Percentiles rank a stretch among this genome's conserved stretches.
Conservation (phyloP, 53 echinoderm and acorn worm species). For the Arbacia lixula region DNA sequence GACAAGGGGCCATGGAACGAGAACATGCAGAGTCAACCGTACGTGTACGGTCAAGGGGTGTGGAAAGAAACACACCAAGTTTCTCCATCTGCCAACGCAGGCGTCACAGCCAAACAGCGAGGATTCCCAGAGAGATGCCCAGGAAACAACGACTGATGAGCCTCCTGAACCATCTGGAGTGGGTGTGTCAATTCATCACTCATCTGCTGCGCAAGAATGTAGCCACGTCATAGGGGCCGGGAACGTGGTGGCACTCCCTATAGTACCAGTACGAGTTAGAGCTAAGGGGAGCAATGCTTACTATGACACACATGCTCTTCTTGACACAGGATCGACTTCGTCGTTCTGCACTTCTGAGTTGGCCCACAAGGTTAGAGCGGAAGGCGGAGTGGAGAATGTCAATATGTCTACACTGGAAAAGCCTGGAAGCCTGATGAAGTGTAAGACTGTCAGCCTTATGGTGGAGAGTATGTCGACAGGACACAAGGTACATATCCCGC, state of each 20-base stretch:
- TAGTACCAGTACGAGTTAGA: conserved; percentile 48
- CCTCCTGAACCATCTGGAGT: no score
- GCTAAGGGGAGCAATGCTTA: conserved; percentile 3
- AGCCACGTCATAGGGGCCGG: not conserved
- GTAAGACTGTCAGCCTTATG: conserved; percentile 45
- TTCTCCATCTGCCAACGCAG: conserved; percentile 48
- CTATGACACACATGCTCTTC: conserved; percentile 45
- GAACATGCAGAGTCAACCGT: conserved; percentile 45
- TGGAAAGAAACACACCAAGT: conserved; percentile 69
- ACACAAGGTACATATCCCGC: conserved; percentile 2
- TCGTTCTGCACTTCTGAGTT: no score
- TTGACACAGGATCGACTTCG: no score
- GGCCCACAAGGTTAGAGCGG: conserved; percentile 15
- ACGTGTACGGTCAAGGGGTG: conserved; percentile 59
- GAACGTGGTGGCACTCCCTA: conserved; percentile 46
- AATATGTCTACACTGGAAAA: not conserved
- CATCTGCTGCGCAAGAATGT: not conserved
- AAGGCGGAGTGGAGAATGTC: not conserved
- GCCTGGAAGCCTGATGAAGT: no score
- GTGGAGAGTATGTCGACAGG: conserved; percentile 42
- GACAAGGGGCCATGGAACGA: conserved; percentile 41
- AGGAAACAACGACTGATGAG: not conserved
- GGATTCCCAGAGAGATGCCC: not conserved
- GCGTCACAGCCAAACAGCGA: not conserved
- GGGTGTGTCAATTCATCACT: no score